Base-by-base conservation (phyloP, 2,113 vertebrate genomes). In the Pedetes capensis region DNA sequence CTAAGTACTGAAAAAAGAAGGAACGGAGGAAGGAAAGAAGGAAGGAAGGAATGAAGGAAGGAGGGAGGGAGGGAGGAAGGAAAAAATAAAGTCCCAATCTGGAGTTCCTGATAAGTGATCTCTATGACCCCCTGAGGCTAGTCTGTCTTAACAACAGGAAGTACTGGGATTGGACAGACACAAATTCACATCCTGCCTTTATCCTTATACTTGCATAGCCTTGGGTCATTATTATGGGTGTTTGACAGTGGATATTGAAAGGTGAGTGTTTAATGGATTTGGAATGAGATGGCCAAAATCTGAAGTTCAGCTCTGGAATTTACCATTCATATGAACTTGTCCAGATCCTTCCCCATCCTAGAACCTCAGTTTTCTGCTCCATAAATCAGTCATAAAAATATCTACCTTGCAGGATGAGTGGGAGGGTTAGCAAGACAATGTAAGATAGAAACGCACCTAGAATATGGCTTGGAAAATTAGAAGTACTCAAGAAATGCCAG, bases 181-280 rank as follows among this genome's bases (percentile, higher is more conserved):
- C 22, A 89, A 85, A 76, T 76, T 89, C 71, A 95, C 85, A 90
- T 57, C 51, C 49, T 69, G 63, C 5, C 29, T 63, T 86, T n/a
- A 79, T 37, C 72, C 22, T 93, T 88, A 47, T 7, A 27, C 29
- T 17, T 66, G 18, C 8, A 44, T 75, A 80, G 71, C 47, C 57
- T 63, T 76, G 47, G n/a, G 44, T 72, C 44, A 88, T 88, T 82
- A 61, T 27, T 74, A 84, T 39, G 47, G 44, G 44, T 66, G 17
- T 32, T 79, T 82, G 81, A 91, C 89, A 83, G 74, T 85, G 44
- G 61, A 55, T 79, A 95, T 86, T 79, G 87, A 61, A 92, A 74
- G 61, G 32, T 63, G 47, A 94, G 27, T 6, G 34, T 13, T 78
- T 64, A 75, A 53, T 32, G 37, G 42, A 80, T 78, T 68, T 82